Evolutionary conservation across 2,888 invertebrate species (phyloP).

Genomic region (Andricus quercusramuli): DNA sequence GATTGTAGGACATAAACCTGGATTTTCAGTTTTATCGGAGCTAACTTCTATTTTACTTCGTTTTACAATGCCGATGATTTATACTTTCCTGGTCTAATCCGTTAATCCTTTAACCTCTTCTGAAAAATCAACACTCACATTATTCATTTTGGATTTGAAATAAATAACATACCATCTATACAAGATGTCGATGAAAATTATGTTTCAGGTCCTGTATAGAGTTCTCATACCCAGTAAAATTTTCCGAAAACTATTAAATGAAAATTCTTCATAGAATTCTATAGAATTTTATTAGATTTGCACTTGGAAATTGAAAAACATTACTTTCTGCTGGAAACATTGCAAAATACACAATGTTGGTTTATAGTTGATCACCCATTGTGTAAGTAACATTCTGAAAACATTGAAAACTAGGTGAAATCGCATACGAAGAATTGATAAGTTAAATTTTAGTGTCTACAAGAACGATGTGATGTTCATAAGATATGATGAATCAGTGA

Average conservation of each 20-base stretch:
- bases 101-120: conserved; percentile 31
- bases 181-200: not conserved
- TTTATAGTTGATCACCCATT: not conserved
- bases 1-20: conserved; percentile 22
- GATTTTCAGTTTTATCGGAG: conserved; percentile 37
- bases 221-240: no score
- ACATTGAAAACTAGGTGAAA: not conserved
- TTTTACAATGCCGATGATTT: conserved; percentile 34
- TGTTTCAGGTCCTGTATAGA: not conserved
- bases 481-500: not conserved
- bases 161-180: not conserved
- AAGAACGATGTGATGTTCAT: not conserved
- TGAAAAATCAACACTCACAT: conserved; percentile 24
- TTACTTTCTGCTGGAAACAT: not conserved
- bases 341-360: not conserved
- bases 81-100: conserved; percentile 31
- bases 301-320: not conserved
- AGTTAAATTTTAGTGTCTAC: not conserved
- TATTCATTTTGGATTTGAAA: conserved; percentile 1
- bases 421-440: not conserved
- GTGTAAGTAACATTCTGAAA: not conserved
- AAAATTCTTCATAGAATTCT: no score
- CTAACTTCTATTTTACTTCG: conserved; percentile 34
- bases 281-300: no score
- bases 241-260: no score